phyloP scores from a whole-genome alignment of 2,888 invertebrate genomes.

The Bhutanitis thaidina region DNA sequence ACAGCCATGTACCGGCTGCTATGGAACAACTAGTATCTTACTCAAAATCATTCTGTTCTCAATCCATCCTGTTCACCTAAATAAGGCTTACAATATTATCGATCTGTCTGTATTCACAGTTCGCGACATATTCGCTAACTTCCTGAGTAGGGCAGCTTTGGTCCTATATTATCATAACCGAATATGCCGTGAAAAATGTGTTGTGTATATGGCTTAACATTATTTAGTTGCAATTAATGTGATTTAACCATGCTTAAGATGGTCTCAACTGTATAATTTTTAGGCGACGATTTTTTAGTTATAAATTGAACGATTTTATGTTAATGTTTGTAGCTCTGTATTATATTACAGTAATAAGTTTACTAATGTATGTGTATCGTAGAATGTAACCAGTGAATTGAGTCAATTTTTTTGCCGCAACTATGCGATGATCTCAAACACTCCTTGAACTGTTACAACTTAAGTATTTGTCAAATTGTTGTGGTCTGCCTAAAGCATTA shows the following conservation, averaged over 20 bases:
- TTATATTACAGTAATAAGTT: conserved; percentile 42
- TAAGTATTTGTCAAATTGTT: conserved; percentile 45
- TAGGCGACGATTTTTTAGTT: conserved; percentile 48
- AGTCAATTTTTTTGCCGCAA: conserved; percentile 66
- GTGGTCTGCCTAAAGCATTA: conserved; percentile 29
- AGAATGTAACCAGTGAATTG: conserved; percentile 60
- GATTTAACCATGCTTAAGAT: conserved; percentile 53
- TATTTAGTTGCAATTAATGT: conserved; percentile 67
- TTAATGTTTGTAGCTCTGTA: conserved; percentile 45
- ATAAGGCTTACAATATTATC: conserved; percentile 53
- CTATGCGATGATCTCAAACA: conserved; percentile 70
- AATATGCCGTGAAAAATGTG: conserved; percentile 34
- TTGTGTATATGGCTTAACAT: conserved; percentile 50
- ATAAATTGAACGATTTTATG: conserved; percentile 45
- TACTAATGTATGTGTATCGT: conserved; percentile 43
- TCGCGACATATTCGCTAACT: conserved; percentile 35
- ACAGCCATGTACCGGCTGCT: conserved; percentile 31
- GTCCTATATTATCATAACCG: conserved; percentile 9
- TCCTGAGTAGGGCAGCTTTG: background rate
- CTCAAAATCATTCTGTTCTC: conserved; percentile 66
- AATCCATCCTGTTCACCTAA: conserved; percentile 65
- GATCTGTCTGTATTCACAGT: conserved; percentile 33
- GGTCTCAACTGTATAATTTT: conserved; percentile 51
- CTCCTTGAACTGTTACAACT: conserved; percentile 48
- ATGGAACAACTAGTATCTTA: conserved; percentile 46